phyloP scores from a whole-genome alignment of 2,113 vertebrate genomes.

The Columba janthina region DNA sequence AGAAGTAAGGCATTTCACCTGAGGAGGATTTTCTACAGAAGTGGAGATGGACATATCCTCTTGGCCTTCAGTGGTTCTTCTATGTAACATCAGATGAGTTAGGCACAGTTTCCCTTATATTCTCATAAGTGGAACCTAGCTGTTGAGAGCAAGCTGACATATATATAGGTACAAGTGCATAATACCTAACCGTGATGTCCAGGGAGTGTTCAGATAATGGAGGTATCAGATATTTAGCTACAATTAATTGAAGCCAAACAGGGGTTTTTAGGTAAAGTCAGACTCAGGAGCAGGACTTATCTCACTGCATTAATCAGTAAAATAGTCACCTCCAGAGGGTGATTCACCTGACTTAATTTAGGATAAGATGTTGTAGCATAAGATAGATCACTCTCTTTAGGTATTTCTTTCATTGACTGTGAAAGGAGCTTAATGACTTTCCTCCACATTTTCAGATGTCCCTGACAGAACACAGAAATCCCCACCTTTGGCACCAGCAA shows the following conservation, averaged over 20 bases:
- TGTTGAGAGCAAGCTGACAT: neutral
- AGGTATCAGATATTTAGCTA: neutral
- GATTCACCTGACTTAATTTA: neutral
- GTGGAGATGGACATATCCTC: neutral
- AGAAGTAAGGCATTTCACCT: neutral
- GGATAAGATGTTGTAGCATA: neutral
- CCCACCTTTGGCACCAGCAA: neutral
- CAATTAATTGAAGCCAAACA: neutral
- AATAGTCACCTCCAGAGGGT: neutral
- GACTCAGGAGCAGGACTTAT: neutral
- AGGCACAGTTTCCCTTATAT: neutral
- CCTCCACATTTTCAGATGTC: neutral
- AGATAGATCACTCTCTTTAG: neutral
- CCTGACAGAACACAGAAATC: neutral
- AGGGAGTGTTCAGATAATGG: neutral
- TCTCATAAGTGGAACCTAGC: neutral
- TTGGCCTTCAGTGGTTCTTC: neutral
- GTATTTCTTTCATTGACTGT: neutral
- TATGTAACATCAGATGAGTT: neutral
- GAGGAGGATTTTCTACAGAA: neutral
- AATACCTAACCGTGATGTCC: neutral
- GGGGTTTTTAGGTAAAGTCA: neutral
- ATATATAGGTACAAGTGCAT: neutral
- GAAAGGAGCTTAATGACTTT: neutral
- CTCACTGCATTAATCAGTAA: neutral